A percentile compares a stretch with the other conserved stretches of the same genome.
Conservation (phyloP, 2,888 invertebrate genomes). For the Gryllus longicercus region DNA sequence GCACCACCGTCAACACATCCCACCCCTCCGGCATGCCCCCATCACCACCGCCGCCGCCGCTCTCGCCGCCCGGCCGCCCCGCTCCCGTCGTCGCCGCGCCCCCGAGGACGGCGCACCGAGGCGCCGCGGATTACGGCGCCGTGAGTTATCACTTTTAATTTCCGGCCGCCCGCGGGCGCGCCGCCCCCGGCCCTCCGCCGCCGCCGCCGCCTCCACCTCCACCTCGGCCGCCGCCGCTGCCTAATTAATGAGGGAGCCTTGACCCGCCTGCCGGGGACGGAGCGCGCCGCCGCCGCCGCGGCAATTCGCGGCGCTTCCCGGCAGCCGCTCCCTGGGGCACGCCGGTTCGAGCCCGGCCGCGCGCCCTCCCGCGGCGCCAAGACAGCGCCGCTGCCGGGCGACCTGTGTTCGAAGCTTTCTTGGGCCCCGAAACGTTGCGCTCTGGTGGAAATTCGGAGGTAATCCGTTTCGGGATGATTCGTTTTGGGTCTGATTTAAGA, state of each 20-base stretch:
- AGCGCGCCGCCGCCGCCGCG: background rate
- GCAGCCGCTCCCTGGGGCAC: background rate
- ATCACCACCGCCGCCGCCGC: background rate
- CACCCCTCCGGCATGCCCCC: background rate
- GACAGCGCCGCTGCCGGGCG: no score
- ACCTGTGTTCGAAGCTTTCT: no score
- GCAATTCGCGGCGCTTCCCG: background rate
- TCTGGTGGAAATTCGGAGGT: no score
- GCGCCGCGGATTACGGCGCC: background rate
- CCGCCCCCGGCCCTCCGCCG: background rate
- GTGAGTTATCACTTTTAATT: conserved; percentile 38
- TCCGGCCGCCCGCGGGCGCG: conserved; percentile 30
- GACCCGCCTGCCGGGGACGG: background rate
- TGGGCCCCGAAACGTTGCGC: no score
- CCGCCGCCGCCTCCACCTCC: background rate
- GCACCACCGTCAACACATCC: background rate
- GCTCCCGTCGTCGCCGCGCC: background rate
- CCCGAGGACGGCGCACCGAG: conserved; percentile 17
- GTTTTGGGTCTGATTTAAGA: no score
- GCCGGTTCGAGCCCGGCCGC: background rate
- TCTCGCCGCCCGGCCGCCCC: background rate
- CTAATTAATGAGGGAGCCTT: conserved; percentile 17
- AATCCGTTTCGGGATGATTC: no score
- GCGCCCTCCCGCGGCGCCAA: no score
- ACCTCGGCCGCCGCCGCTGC: background rate